phyloP scores from a whole-genome alignment of 2,113 vertebrate genomes.

The Taurulus bubalis region DNA sequence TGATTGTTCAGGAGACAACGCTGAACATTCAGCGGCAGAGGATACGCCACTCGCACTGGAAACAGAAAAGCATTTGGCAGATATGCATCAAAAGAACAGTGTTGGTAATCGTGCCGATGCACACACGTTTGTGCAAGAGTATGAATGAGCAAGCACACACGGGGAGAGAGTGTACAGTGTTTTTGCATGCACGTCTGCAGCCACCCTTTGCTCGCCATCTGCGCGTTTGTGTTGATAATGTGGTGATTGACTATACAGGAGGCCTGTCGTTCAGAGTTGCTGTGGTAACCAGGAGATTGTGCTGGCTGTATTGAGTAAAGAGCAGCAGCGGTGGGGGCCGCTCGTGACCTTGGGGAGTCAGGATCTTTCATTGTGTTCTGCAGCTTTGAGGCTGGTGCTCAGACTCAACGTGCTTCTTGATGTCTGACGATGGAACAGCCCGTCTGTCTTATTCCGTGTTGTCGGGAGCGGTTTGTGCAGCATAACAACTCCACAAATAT shows the following conservation, averaged over 20 bases:
- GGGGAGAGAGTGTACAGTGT: slow-evolving; percentile 4
- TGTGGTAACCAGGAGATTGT: slow-evolving; percentile 75
- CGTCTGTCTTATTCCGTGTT: background rate
- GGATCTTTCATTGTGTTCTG: slow-evolving; percentile 60
- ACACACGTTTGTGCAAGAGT: background rate
- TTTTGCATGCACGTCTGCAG: slow-evolving; percentile 8
- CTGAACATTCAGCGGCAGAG: slow-evolving; percentile 20
- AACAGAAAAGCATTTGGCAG: slow-evolving; percentile 23
- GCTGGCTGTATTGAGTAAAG: slow-evolving; percentile 50
- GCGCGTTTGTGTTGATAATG: slow-evolving; percentile 54
- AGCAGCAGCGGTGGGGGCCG: slow-evolving; percentile 60
- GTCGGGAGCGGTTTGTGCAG: background rate
- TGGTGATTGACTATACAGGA: slow-evolving; percentile 56
- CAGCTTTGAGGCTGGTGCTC: slow-evolving; percentile 30
- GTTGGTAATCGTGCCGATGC: slow-evolving; percentile 4
- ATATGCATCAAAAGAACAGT: slow-evolving; percentile 34
- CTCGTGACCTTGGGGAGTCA: slow-evolving; percentile 74
- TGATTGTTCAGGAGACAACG: background rate
- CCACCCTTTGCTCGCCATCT: slow-evolving; percentile 50
- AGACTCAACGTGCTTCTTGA: slow-evolving; percentile 32
- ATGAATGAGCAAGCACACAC: slow-evolving; percentile 21
- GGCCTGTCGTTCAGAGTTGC: slow-evolving; percentile 72
- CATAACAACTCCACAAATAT: background rate
- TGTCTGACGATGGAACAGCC: background rate
- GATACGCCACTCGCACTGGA: background rate